These are phyloP conservation scores for Oscheius sp. DNA, from an alignment of 2,888 invertebrate species.

Conservation along the genomic window DNA sequence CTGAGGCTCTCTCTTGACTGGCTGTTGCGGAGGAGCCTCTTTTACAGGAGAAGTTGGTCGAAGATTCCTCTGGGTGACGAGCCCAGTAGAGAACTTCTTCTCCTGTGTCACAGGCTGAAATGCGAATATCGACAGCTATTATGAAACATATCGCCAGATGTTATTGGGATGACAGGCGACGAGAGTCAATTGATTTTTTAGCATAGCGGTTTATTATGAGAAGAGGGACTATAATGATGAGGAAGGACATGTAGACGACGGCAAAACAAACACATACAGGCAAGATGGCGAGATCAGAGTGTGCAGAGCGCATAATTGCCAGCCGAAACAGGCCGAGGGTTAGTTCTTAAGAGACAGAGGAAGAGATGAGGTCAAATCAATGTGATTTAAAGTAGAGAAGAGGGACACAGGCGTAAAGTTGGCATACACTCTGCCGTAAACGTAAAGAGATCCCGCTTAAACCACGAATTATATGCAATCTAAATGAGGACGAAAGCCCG, in stretches of 20 bases:
- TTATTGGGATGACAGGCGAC: too few species aligned
- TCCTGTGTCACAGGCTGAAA: too few species aligned
- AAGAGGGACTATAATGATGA: not conserved
- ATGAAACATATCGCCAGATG: too few species aligned
- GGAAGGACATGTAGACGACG: slow-evolving; percentile 10
- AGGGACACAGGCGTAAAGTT: not conserved
- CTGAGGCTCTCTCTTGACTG: too few species aligned
- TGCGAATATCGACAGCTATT: too few species aligned
- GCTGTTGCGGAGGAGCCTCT: too few species aligned
- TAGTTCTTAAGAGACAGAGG: slow-evolving; percentile 4
- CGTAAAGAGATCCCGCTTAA: not conserved
- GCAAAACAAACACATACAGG: slow-evolving; percentile 33
- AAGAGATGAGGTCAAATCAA: not conserved
- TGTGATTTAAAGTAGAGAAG: not conserved
- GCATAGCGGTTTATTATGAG: too few species aligned
- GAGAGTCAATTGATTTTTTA: too few species aligned
- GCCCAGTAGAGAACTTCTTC: too few species aligned
- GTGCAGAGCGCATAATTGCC: slow-evolving; percentile 34
- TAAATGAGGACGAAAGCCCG: slow-evolving; percentile 8
- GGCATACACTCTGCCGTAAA: not conserved
- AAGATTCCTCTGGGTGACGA: too few species aligned
- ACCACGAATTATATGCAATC: slow-evolving; percentile 25
- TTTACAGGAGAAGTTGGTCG: too few species aligned
- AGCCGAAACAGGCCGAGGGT: slow-evolving; percentile 27
- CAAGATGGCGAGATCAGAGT: slow-evolving; percentile 17